phyloP scores from a whole-genome alignment of 2,888 invertebrate genomes.

The Caenorhabditis sulstoni region DNA sequence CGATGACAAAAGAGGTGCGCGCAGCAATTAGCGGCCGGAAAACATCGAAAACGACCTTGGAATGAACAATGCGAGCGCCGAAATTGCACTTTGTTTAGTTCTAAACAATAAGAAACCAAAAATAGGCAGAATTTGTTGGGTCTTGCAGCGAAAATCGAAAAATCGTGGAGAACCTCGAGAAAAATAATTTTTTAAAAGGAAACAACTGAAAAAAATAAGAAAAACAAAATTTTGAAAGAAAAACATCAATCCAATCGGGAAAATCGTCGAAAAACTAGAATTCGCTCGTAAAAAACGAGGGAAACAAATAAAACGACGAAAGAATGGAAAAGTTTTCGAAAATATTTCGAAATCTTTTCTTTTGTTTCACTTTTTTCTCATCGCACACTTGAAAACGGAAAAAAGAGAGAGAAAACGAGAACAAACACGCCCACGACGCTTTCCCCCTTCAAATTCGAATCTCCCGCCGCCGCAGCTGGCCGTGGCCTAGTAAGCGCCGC shows the following conservation, averaged over 20 bases:
- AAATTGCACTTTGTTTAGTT: slow-evolving; percentile 8
- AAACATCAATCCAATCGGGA: too few species aligned
- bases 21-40: slow-evolving; percentile 20
- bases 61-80: slow-evolving; percentile 3
- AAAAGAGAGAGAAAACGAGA: slow-evolving; percentile 9
- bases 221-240: neutral
- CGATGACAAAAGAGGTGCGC: neutral
- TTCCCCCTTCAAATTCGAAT: slow-evolving; percentile 5
- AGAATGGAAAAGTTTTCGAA: slow-evolving; percentile 13
- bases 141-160: slow-evolving; percentile 1
- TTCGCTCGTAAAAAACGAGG: neutral
- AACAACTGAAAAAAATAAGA: neutral
- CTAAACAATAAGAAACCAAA: neutral
- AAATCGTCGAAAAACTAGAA: neutral
- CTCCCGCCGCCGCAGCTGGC: slow-evolving; percentile 3
- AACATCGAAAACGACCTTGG: slow-evolving; percentile 19
- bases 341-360: slow-evolving; percentile 22
- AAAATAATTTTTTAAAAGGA: neutral
- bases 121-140: too few species aligned
- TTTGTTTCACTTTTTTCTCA: slow-evolving; percentile 1
- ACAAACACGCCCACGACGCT: slow-evolving; percentile 14
- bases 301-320: slow-evolving; percentile 7
- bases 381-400: slow-evolving; percentile 13
- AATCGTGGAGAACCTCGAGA: neutral
- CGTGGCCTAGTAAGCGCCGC: slow-evolving; percentile 15